Evolutionary conservation across 2,797 vertebrate species (phyloP).

Genomic region (Gastrophryne carolinensis): DNA sequence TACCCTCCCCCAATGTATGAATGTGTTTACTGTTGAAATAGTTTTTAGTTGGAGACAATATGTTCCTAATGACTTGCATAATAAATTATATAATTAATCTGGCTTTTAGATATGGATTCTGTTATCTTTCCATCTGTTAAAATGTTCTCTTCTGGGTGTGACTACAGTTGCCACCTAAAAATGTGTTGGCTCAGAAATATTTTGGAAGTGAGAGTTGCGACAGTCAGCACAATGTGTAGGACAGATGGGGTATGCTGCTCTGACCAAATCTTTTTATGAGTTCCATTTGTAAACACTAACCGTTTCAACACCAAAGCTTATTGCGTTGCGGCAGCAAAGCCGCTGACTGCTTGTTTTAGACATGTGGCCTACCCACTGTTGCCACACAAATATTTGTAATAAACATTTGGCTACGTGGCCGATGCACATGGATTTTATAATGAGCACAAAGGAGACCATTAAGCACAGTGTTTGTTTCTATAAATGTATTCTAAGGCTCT

Average conservation of each 20-base stretch:
- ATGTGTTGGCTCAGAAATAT: constrained; percentile 32
- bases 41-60: background rate
- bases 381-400: too few species aligned
- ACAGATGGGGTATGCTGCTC: constrained; percentile 27
- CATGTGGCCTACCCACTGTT: too few species aligned
- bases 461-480: too few species aligned
- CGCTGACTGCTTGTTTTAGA: background rate
- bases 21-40: too few species aligned
- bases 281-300: constrained; percentile 28
- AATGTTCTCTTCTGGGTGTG: constrained; percentile 14
- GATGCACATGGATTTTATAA: too few species aligned
- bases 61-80: background rate
- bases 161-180: constrained; percentile 34
- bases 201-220: constrained; percentile 37
- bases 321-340: background rate
- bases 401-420: too few species aligned
- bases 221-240: constrained; percentile 40
- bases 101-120: background rate
- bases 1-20: too few species aligned
- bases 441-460: too few species aligned
- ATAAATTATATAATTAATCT: constrained; percentile 12
- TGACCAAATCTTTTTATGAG: background rate
- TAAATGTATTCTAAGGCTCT: too few species aligned
- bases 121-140: constrained; percentile 11
- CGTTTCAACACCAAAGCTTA: background rate